A percentile compares a stretch with the other conserved stretches of the same genome.
phyloP scores from a whole-genome alignment of 2,888 invertebrate species.

The Caenorhabditis sp. region DNA sequence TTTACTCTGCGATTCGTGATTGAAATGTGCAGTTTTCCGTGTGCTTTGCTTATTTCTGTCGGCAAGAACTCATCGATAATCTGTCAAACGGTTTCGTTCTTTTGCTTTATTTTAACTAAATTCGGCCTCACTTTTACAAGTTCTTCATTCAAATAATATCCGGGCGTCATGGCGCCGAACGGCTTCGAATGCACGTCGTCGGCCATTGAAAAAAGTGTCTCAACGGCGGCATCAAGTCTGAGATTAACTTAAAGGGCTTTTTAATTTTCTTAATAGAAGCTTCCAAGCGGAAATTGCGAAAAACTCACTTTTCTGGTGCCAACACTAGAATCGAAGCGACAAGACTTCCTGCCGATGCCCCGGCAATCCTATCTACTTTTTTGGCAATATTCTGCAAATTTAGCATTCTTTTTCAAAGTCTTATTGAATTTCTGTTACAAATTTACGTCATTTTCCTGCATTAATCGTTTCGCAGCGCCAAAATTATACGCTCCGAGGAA shows the following conservation, averaged over 20 bases:
- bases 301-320: conserved; percentile 67
- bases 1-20: no score
- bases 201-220: conserved; percentile 73
- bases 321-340: conserved; percentile 70
- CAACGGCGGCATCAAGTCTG: conserved; percentile 64
- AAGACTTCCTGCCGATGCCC: conserved; percentile 76
- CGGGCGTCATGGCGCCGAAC: conserved; percentile 78
- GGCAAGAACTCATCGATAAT: conserved; percentile 65
- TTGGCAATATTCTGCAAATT: conserved; percentile 55
- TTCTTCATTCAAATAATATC: conserved; percentile 71
- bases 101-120: background rate
- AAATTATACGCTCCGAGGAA: conserved; percentile 77
- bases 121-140: conserved; percentile 55
- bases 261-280: background rate
- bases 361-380: conserved; percentile 66
- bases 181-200: conserved; percentile 72
- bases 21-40: conserved; percentile 68
- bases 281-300: background rate
- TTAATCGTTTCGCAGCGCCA: conserved; percentile 73
- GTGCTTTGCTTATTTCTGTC: conserved; percentile 60
- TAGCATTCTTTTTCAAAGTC: background rate
- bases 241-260: no score
- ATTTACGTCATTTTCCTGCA: conserved; percentile 49
- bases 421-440: background rate
- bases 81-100: background rate